Evolutionary conservation across 2,797 vertebrate species (phyloP), one percentile per base, ranked within the genome.

Genomic region (Hapalemur alaotrensis): DNA sequence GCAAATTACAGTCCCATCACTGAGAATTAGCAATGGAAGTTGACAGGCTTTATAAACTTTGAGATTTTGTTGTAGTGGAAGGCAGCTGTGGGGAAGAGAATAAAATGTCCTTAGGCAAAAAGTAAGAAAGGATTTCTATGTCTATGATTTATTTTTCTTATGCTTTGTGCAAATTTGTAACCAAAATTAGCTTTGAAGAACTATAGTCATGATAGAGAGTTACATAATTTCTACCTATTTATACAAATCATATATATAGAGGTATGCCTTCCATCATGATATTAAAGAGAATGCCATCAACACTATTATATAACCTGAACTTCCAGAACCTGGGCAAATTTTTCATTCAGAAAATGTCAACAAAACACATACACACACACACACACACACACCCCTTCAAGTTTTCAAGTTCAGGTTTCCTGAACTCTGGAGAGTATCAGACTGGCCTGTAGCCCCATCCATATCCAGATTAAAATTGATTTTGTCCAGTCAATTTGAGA

Each of bases 11-110:
- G 93, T 85, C 23, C 72, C 52, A 79, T 96, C 86, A 93, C 76
- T 82, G 91, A 95, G 69, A 97, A 97, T 95, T 96, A 97, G 78
- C 61, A 73, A 93, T 96, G 83, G 41, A 91, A 92, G 75, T 82
- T 97, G 96, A 97, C 80, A 97, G 96, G 46, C 25, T 96, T 96
- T 95, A 85, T 97, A 93, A 95, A 97, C 70, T 91, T 75, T 59
- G 86, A 94, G 72, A 86, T 95, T 97, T 92, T 50, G 32, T 80
- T 94, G 91, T 57, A 84, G 50, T 79, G 57, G 85, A 97, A 96
- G 72, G 76, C 79, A 94, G 70, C 61, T 91, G 4, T 7, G 86
- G 17, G 48, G 32, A 94, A 93, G 76, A 83, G 48, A 97, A 96
- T 82, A 86, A 96, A 93, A 95, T 87, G 61, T 25, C 91, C 63